These are phyloP conservation scores for Lochmaea crataegi DNA, from an alignment of 2,888 invertebrate species.

Conservation along the genomic window DNA sequence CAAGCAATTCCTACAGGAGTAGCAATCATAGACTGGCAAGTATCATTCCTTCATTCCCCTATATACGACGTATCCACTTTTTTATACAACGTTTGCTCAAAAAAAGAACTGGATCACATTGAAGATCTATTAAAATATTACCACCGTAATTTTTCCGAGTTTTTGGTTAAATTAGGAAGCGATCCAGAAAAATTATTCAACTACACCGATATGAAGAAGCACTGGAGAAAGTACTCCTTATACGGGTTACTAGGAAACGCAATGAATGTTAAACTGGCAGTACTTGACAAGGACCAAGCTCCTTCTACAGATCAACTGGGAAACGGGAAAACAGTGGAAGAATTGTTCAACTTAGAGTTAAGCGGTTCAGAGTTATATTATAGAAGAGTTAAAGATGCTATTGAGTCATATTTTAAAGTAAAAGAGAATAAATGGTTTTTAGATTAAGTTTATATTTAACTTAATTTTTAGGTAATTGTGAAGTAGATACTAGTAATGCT, in stretches of 20 bases:
- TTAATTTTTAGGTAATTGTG: too few species aligned
- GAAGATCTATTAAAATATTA: conserved; percentile 16
- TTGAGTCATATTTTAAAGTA: not conserved
- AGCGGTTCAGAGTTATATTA: not conserved
- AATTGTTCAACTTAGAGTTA: not conserved
- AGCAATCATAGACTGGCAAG: too few species aligned
- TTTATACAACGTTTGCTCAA: conserved; percentile 17
- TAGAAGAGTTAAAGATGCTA: not conserved
- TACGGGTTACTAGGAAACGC: conserved; percentile 13
- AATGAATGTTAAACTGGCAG: not conserved
- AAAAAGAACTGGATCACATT: conserved; percentile 18
- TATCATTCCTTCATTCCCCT: conserved; percentile 1
- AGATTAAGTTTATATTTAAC: too few species aligned
- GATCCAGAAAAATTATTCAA: conserved; percentile 27
- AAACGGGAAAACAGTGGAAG: not conserved
- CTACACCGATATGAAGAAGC: conserved; percentile 21
- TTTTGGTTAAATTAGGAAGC: conserved; percentile 21
- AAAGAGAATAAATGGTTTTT: not conserved
- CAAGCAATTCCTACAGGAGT: too few species aligned
- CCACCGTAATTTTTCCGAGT: not conserved
- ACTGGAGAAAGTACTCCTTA: conserved; percentile 34
- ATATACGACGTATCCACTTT: conserved; percentile 23
- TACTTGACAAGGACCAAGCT: conserved; percentile 24
- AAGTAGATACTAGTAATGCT: too few species aligned
- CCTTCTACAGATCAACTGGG: conserved; percentile 13